phyloP scores from a whole-genome alignment of 64 coral and sea anemone species.

The Cladopsammia gracilis region DNA sequence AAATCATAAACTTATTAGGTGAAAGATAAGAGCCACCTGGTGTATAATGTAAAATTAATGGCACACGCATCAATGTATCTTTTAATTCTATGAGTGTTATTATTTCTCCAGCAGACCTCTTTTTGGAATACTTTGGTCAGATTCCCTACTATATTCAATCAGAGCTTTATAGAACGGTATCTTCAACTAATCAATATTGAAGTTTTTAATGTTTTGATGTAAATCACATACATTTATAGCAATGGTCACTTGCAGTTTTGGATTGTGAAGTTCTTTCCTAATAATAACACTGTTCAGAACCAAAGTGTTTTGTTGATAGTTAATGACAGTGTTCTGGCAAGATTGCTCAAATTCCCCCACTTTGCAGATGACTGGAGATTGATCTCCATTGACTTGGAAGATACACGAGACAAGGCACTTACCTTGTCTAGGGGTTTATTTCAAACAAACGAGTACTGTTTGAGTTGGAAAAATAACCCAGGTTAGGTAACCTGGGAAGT shows the following conservation, averaged over 20 bases:
- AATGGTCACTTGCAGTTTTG: no score
- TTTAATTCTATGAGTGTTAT: background rate
- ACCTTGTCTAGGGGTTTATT: background rate
- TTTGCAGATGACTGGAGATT: background rate
- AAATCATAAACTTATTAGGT: constrained; percentile 79
- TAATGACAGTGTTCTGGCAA: constrained; percentile 12
- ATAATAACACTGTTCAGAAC: background rate
- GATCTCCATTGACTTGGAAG: background rate
- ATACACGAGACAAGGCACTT: constrained; percentile 17
- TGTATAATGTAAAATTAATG: background rate
- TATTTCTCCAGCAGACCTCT: background rate
- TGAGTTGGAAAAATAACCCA: background rate
- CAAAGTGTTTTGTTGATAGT: constrained; percentile 2
- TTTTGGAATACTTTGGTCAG: constrained; percentile 9
- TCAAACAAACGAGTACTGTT: background rate
- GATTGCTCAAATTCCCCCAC: background rate
- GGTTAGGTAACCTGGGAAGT: background rate
- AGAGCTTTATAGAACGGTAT: background rate
- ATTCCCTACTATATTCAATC: constrained; percentile 10
- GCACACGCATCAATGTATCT: background rate
- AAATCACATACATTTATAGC: background rate
- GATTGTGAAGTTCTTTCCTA: background rate
- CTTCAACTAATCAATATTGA: background rate
- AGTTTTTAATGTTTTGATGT: constrained; percentile 10
- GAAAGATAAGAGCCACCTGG: constrained; percentile 16